Base-by-base conservation (phyloP, 2,888 invertebrate genomes). In the Matsumyia berberina region DNA sequence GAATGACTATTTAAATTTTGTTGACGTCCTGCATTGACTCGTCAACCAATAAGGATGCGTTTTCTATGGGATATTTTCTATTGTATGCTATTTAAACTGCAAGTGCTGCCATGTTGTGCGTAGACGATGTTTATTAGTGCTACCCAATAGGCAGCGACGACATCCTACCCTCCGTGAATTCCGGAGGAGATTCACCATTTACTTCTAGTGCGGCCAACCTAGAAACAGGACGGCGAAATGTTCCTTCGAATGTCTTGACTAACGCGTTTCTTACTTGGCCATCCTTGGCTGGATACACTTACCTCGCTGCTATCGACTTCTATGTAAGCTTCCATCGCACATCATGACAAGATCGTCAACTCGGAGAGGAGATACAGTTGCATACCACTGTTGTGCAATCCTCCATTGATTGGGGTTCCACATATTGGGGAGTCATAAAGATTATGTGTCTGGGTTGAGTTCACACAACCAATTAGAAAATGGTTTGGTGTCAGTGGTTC, bases 191-290 rank as follows among this genome's bases (percentile, higher is more conserved):
- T 46, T 33, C 62, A 46, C 35, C 64, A 53, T 24, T 1, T n/a
- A 87, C 57, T 11, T 77, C 53, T 12, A 87, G 33, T n/a, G 62
- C 64, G 29, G 86, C 82, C 8, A 85, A 51, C 5, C 51, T 82
- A 0, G 76, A 79, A 2, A 77, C 64, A 8, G 83, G 86, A 6
- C 83, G 80, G 5, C 67, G 82, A 19, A 86, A 7, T 4, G 64
- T 19, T 12, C 72, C 74, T 29, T 39, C 3, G 0, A 15, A 24
- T 4, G 85, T 81, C 8, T 69, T 83, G 0, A 86, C 81, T 8
- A 86, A 69, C 0, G 85, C 85, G 1, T 53, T 51, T 9, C 86
- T 79, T 2, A 85, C 81, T 39, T 87, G 86, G 0, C 70, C 86
- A 64, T 87, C 76, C 1, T 73, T 69, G 0, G 57, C 74, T 7